Conservation (phyloP, 2,888 invertebrate genomes). For the Pyrrhosoma nymphula region DNA sequence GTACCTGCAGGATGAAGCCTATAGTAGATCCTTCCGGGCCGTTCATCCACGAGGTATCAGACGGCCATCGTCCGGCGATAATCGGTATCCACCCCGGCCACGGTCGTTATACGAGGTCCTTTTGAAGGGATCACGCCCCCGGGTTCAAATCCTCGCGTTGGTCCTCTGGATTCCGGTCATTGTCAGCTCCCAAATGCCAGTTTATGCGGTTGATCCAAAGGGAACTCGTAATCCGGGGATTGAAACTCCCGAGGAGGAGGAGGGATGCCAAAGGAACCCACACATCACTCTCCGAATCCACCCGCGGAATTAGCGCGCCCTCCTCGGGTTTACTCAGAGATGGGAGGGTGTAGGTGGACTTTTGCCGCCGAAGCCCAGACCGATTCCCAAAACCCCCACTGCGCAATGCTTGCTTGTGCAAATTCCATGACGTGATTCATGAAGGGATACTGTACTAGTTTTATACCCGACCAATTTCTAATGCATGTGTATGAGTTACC, state of each 20-base stretch:
- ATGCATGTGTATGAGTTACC: too few relatives aligned
- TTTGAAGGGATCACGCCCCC: not conserved
- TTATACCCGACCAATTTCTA: too few relatives aligned
- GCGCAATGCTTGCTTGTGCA: too few relatives aligned
- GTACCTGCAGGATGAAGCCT: too few relatives aligned
- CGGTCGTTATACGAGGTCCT: not conserved
- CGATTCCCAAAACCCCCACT: too few relatives aligned
- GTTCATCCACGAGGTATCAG: too few relatives aligned
- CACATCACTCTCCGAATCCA: not conserved
- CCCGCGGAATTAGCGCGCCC: not conserved
- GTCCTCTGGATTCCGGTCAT: not conserved
- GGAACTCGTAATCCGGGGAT: not conserved
- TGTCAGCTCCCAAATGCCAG: constrained; percentile 3
- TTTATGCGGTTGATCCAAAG: not conserved
- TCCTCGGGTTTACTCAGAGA: not conserved
- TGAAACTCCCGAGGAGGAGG: not conserved
- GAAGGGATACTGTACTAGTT: too few relatives aligned
- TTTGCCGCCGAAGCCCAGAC: too few relatives aligned
- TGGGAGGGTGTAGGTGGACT: not conserved
- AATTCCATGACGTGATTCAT: too few relatives aligned
- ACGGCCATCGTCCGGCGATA: not conserved
- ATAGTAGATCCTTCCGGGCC: too few relatives aligned
- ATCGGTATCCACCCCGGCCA: not conserved
- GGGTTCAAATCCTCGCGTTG: not conserved
- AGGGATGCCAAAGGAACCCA: not conserved